phyloP scores from a whole-genome alignment of 2,113 vertebrate genomes.

The Sander lucioperca region DNA sequence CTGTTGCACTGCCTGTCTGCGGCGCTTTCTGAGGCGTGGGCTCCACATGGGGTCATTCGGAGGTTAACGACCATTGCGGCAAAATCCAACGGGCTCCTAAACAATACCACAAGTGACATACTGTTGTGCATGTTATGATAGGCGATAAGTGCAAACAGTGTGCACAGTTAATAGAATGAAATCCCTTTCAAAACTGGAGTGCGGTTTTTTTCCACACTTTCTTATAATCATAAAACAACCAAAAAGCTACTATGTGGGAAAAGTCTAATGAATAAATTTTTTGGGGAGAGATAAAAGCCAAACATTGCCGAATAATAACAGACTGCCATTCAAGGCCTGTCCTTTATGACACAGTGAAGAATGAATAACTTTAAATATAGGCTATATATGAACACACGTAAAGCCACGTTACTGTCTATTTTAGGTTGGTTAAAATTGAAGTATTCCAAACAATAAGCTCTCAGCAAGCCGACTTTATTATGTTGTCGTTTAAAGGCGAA shows the following conservation, averaged over 20 bases:
- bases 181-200: conserved; percentile 38
- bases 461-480: conserved; percentile 22
- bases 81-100: conserved; percentile 85
- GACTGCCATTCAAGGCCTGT: conserved; percentile 2
- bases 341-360: conserved; percentile 22
- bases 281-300: conserved; percentile 15
- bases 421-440: conserved; percentile 16
- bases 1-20: conserved; percentile 74
- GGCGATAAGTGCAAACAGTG: conserved; percentile 57
- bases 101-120: conserved; percentile 82
- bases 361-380: conserved; percentile 36
- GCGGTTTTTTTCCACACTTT: not conserved
- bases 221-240: conserved; percentile 28
- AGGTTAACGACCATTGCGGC: conserved; percentile 95
- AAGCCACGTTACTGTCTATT: not conserved
- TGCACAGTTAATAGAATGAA: conserved; percentile 66
- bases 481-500: conserved; percentile 7
- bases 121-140: conserved; percentile 64
- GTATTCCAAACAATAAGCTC: not conserved
- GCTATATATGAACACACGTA: conserved; percentile 28
- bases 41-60: conserved; percentile 88
- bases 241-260: conserved; percentile 9
- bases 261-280: conserved; percentile 39
- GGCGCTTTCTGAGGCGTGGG: conserved; percentile 76
- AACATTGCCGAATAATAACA: conserved; percentile 31